Conservation (phyloP, 2,888 invertebrate species). For the Fissipunctia ypsillon region DNA sequence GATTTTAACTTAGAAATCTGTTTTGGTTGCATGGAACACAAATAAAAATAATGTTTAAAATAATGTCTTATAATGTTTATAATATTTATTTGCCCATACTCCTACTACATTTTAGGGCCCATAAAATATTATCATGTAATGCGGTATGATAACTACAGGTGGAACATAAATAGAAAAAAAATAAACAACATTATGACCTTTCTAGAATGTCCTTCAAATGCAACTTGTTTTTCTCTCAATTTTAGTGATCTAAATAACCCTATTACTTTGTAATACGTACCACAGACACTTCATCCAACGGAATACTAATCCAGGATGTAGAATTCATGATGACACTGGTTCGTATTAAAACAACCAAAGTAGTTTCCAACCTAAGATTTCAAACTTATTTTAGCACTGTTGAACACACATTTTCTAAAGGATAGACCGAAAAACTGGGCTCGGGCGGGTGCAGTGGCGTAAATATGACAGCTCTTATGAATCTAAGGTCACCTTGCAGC, state of each 20-base stretch:
- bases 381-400: constrained; percentile 76
- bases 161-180: constrained; percentile 24
- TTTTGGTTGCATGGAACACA: neutral
- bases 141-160: constrained; percentile 14
- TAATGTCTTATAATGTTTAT: constrained; percentile 29
- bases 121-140: neutral
- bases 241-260: constrained; percentile 26
- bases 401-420: constrained; percentile 74
- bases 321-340: constrained; percentile 74
- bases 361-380: constrained; percentile 77
- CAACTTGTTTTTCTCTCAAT: constrained; percentile 62
- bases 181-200: constrained; percentile 72
- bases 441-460: constrained; percentile 48
- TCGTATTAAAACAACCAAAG: constrained; percentile 81
- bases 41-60: neutral
- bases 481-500: constrained; percentile 64
- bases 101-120: neutral
- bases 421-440: constrained; percentile 60
- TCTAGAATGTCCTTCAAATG: constrained; percentile 70
- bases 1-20: neutral
- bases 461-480: constrained; percentile 61
- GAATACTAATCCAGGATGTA: constrained; percentile 71
- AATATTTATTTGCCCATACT: neutral
- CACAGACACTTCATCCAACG: constrained; percentile 85
- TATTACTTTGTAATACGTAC: constrained; percentile 76